Base-by-base conservation (phyloP, 2,113 vertebrate species). In the Paedocypris sp. region DNA sequence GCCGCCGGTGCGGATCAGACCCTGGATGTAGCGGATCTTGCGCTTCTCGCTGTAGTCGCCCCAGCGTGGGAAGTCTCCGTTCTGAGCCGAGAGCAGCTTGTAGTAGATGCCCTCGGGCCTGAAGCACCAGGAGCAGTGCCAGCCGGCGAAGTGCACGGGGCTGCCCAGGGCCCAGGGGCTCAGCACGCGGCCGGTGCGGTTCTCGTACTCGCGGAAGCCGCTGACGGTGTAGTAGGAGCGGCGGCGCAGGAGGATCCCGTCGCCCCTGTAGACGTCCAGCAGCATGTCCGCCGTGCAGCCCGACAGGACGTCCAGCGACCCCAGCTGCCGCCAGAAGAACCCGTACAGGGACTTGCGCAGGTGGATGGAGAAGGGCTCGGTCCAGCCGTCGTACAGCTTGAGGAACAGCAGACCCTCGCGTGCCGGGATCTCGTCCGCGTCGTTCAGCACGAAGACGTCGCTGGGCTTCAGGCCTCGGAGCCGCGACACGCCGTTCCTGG, bases 41-140 rank as follows among this genome's bases (percentile, higher is more conserved):
- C 85, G 73, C 67, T 93, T 93, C 73, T 92, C 89, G 73, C 87
- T 79, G 0, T 87, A 92, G 75, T 93, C 89, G 0, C 90, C 90
- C 90, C 90, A 93, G 57, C 90, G 89, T 8, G 90, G 90, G 43
- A 93, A 93, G 73, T 93, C 90, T 4, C 90, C 90, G 0, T 93
- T 93, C 80, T 93, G 90, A 15, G 90, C 90, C 0, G 90, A 91
- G 53, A 91, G 73, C 15, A 93, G 82, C 77, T 93, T 93, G 72
- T 84, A 85, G 71, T 87, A 83, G 75, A 93, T 91, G 9, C 90
- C 90, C 62, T 92, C 87, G 0, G 89, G 89, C 11, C 77, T 83
- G 68, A 93, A 93, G 65, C 90, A 93, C 90, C 90, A 93, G 31
- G 90, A 92, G 57, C 90, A 93, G 73, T 93, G 90, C 90, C 90